These are phyloP conservation scores for Branchipolynoe longqiensis DNA, from an alignment of 2,888 invertebrate species.

Conservation along the genomic window DNA sequence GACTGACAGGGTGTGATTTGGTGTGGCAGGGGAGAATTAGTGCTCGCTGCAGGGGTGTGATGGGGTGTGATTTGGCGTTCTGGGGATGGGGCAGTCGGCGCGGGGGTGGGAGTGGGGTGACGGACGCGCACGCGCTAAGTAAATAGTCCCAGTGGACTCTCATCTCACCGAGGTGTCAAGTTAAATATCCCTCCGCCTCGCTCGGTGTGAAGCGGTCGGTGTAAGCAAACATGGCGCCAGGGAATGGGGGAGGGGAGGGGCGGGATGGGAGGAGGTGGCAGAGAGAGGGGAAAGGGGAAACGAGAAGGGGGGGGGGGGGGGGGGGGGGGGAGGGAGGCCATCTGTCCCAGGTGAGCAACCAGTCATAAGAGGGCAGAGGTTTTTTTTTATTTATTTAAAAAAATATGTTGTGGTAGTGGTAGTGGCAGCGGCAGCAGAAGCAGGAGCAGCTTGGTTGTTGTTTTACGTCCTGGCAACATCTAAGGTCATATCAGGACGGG, in stretches of 20 bases:
- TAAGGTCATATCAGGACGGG: too few relatives aligned
- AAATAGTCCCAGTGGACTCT: not conserved
- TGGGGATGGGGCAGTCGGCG: not conserved
- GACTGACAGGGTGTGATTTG: too few relatives aligned
- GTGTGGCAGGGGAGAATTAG: too few relatives aligned
- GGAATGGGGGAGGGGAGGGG: not conserved
- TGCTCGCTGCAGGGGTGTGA: too few relatives aligned
- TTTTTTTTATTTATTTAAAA: too few relatives aligned
- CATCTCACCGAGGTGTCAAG: slow-evolving; percentile 48
- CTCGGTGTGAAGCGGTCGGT: slow-evolving; percentile 41
- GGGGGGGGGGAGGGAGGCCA: not conserved
- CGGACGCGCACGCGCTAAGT: not conserved
- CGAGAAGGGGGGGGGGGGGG: not conserved
- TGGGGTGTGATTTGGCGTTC: too few relatives aligned
- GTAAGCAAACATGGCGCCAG: slow-evolving; percentile 42
- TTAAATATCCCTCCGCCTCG: slow-evolving; percentile 29
- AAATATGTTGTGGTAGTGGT: not conserved
- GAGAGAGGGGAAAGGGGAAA: not conserved
- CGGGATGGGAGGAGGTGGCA: not conserved
- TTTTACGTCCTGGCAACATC: too few relatives aligned
- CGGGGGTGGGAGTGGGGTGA: not conserved
- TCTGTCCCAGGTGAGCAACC: too few relatives aligned
- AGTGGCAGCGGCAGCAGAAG: too few relatives aligned
- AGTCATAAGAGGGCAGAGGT: too few relatives aligned
- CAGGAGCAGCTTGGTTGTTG: too few relatives aligned